Evolutionary conservation across 2,113 vertebrate genomes (phyloP).

Genomic region (Thryonomys swinderianus): DNA sequence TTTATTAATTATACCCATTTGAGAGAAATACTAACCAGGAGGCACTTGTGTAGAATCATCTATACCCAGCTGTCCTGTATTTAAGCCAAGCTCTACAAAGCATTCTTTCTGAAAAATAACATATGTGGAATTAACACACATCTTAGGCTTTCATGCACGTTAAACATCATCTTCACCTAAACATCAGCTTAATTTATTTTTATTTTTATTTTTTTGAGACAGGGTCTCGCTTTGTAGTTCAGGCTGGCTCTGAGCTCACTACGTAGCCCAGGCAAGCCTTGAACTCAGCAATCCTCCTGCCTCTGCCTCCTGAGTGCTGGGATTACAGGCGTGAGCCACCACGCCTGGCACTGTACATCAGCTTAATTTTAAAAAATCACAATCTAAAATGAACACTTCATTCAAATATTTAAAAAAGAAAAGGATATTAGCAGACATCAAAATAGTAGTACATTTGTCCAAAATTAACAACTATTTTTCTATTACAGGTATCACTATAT

Average conservation of each 20-base stretch:
- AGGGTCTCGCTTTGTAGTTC: too few species aligned
- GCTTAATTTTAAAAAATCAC: slow-evolving; percentile 47
- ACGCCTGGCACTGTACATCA: too few species aligned
- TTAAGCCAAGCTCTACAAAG: slow-evolving; percentile 93
- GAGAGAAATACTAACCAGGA: slow-evolving; percentile 89
- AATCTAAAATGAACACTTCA: slow-evolving; percentile 38
- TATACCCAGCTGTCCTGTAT: slow-evolving; percentile 93
- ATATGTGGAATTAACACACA: slow-evolving; percentile 57
- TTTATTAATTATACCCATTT: slow-evolving; percentile 3
- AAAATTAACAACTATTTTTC: not conserved
- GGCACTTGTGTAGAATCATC: slow-evolving; percentile 95
- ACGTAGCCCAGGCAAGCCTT: too few species aligned
- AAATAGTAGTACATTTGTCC: not conserved
- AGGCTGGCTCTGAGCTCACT: too few species aligned
- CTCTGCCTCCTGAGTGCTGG: too few species aligned
- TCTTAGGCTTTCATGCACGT: not conserved
- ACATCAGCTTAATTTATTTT: slow-evolving; percentile 18
- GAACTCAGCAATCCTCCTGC: too few species aligned
- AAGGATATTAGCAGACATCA: not conserved
- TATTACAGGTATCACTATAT: not conserved
- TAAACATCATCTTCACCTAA: slow-evolving; percentile 7
- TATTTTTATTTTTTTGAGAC: too few species aligned
- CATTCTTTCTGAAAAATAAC: slow-evolving; percentile 90
- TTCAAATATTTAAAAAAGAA: slow-evolving; percentile 49
- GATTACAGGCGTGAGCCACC: too few species aligned